Conservation (phyloP, 2,113 vertebrate genomes). For the Cyphomyrus plagiostoma region DNA sequence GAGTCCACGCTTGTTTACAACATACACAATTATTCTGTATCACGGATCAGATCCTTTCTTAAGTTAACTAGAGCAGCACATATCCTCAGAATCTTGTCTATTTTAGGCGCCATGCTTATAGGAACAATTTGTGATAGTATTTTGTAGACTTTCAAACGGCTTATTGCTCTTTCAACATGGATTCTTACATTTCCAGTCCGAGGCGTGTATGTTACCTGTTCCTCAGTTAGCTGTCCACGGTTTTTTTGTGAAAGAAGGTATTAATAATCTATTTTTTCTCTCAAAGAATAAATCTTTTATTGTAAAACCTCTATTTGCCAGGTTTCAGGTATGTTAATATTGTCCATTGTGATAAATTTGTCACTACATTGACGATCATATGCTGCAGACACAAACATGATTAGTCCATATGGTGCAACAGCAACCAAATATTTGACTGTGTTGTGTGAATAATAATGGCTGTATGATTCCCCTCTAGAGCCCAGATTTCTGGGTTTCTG, state of each 20-base stretch:
- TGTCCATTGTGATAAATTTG: neutral
- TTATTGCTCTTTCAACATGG: neutral
- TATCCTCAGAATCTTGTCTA: neutral
- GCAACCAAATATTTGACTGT: slow-evolving; percentile 19
- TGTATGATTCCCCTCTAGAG: slow-evolving; percentile 17
- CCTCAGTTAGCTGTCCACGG: neutral
- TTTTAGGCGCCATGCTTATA: neutral
- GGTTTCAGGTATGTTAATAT: neutral
- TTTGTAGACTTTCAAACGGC: neutral
- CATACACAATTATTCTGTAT: neutral
- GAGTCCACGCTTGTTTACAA: neutral
- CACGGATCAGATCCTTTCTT: neutral
- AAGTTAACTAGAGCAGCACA: neutral
- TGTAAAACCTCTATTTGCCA: neutral
- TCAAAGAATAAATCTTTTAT: neutral
- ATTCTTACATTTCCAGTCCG: neutral
- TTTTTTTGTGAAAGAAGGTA: neutral
- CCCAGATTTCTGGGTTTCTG: slow-evolving; percentile 19
- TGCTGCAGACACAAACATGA: neutral
- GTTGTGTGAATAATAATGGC: slow-evolving; percentile 24
- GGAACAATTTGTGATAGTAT: neutral
- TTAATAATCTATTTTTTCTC: neutral
- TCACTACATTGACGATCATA: neutral
- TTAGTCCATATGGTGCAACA: slow-evolving; percentile 16
- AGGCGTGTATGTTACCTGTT: neutral